These are phyloP conservation scores for Tribolium madens DNA, from an alignment of 1,140 invertebrate species.

Conservation along the genomic window DNA sequence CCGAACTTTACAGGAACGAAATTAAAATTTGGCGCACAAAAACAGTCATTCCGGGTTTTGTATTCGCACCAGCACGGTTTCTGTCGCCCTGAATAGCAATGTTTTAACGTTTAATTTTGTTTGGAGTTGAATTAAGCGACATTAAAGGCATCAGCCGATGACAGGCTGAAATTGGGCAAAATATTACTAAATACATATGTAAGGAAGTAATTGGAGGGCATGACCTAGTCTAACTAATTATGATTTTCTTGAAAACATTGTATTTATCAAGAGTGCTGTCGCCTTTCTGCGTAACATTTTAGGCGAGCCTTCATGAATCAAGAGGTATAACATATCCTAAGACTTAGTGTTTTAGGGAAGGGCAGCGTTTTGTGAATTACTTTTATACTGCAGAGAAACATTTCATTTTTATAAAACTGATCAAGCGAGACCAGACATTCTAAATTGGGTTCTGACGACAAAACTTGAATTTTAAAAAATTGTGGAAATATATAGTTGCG, in stretches of 20 bases:
- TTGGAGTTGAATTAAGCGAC: constrained; percentile 18
- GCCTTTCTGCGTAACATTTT: background rate
- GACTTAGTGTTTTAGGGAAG: constrained; percentile 31
- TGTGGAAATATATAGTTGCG: background rate
- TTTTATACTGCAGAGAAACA: constrained; percentile 20
- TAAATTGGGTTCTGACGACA: constrained; percentile 1
- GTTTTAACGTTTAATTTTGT: constrained; percentile 36
- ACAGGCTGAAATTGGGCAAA: background rate
- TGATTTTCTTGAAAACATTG: background rate
- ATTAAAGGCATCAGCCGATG: background rate
- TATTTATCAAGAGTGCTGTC: background rate
- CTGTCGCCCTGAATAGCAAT: constrained; percentile 5
- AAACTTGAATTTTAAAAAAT: constrained; percentile 1
- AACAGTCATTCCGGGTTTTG: constrained; percentile 15
- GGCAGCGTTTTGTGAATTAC: constrained; percentile 36
- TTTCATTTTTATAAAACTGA: constrained; percentile 39
- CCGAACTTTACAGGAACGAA: constrained; percentile 27
- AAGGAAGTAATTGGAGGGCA: background rate
- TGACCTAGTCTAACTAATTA: background rate
- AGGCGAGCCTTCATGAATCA: constrained; percentile 10
- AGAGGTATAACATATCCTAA: background rate
- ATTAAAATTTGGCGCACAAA: constrained; percentile 34
- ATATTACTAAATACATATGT: background rate
- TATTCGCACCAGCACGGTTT: constrained; percentile 10
- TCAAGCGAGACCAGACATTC: constrained; percentile 33